Conservation (phyloP, 2,797 vertebrate species). For the Acrossocheilus fasciatus region DNA sequence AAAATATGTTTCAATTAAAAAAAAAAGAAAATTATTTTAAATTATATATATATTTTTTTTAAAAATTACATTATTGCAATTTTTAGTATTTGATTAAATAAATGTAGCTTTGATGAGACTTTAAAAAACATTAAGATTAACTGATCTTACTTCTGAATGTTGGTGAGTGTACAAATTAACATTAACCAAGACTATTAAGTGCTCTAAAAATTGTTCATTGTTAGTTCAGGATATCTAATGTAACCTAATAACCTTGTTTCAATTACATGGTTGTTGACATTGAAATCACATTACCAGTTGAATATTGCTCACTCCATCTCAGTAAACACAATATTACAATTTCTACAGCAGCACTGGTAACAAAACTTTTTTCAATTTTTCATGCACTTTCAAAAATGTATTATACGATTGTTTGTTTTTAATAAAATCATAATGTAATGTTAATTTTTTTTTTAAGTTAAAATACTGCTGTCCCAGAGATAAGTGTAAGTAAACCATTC, state of each 20-base stretch:
- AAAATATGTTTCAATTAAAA: too few species aligned
- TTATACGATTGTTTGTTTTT: too few species aligned
- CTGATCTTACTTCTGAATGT: background rate
- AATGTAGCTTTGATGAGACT: background rate
- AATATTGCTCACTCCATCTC: background rate
- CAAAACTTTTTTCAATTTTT: background rate
- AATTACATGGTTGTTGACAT: background rate
- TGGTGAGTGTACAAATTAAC: background rate
- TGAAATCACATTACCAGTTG: background rate
- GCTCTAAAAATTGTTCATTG: background rate
- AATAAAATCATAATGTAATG: background rate
- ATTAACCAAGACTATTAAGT: background rate
- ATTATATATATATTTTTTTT: too few species aligned
- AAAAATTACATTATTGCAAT: background rate
- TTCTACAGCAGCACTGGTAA: background rate
- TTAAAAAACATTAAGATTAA: background rate
- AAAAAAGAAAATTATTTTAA: too few species aligned
- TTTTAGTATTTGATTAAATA: background rate
- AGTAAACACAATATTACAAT: background rate
- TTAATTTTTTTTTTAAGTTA: slow-evolving; percentile 16
- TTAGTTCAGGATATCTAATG: background rate
- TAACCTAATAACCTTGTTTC: background rate
- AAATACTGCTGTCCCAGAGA: slow-evolving; percentile 14
- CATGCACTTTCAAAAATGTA: too few species aligned
- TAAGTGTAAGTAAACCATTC: background rate